phyloP scores from a whole-genome alignment of 2,888 invertebrate genomes.

The Ischnura elegans region DNA sequence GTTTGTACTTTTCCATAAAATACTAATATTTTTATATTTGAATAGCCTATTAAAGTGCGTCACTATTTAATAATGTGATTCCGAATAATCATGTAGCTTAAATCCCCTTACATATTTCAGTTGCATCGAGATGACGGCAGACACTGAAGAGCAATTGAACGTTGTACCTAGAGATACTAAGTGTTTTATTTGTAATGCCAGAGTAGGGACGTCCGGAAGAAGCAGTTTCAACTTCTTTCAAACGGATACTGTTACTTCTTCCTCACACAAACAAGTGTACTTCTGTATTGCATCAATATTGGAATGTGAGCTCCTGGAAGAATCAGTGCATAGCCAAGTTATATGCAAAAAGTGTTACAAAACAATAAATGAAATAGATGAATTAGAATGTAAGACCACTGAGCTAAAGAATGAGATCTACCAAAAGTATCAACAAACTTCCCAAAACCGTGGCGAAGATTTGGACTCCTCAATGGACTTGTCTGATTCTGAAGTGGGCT shows the following conservation, averaged over 20 bases:
- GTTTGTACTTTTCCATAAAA: neutral
- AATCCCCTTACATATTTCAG: slow-evolving; percentile 6
- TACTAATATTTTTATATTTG: neutral
- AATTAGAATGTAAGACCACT: slow-evolving; percentile 76
- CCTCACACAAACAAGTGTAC: slow-evolving; percentile 76
- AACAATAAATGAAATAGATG: slow-evolving; percentile 80
- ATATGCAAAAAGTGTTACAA: slow-evolving; percentile 86
- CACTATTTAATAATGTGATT: neutral
- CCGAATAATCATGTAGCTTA: neutral
- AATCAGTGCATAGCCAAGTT: slow-evolving; percentile 78
- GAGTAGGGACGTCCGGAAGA: slow-evolving; percentile 79
- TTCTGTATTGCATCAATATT: slow-evolving; percentile 79
- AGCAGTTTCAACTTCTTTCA: slow-evolving; percentile 81
- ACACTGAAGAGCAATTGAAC: slow-evolving; percentile 58
- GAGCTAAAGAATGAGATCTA: slow-evolving; percentile 80
- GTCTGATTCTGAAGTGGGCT: slow-evolving; percentile 69
- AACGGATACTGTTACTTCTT: slow-evolving; percentile 74
- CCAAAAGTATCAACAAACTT: slow-evolving; percentile 79
- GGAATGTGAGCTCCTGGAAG: slow-evolving; percentile 79
- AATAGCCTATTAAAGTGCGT: neutral
- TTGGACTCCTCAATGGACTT: slow-evolving; percentile 58
- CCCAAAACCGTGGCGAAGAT: slow-evolving; percentile 72
- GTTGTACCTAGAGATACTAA: slow-evolving; percentile 36
- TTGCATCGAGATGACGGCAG: slow-evolving; percentile 56
- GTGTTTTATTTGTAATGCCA: slow-evolving; percentile 84